Evolutionary conservation across 1,140 invertebrate genomes (phyloP).

Genomic region (Mercenaria mercenaria): DNA sequence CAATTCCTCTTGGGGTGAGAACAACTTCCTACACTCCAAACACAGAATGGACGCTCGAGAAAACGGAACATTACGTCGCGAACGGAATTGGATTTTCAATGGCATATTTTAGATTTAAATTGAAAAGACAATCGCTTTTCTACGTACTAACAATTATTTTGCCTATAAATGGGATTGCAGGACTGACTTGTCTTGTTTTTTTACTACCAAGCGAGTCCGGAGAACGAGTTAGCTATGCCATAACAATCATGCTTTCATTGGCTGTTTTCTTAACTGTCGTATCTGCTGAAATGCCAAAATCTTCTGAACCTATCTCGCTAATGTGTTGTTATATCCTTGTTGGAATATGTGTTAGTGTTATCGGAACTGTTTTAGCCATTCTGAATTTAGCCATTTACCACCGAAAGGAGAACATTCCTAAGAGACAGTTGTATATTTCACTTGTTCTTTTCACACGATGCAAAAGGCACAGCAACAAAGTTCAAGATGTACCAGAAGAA

Average conservation of each 20-base stretch:
- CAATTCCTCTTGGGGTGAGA: background rate
- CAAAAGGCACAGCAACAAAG: background rate
- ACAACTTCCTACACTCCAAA: background rate
- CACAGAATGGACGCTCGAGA: constrained; percentile 27
- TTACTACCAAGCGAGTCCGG: no score
- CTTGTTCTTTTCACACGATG: background rate
- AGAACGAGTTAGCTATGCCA: no score
- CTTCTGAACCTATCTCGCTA: background rate
- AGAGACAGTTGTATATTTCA: background rate
- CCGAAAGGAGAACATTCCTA: background rate
- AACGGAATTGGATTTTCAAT: background rate
- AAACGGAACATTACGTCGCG: background rate
- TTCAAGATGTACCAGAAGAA: background rate
- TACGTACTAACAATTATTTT: constrained; percentile 38
- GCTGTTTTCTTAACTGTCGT: constrained; percentile 10
- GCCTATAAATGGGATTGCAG: background rate
- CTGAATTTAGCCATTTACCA: constrained; percentile 25
- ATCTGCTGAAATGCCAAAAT: constrained; percentile 8
- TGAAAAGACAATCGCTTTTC: background rate
- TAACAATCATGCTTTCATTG: no score
- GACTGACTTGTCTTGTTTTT: background rate
- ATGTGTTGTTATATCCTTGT: constrained; percentile 18
- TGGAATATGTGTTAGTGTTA: background rate
- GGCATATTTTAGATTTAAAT: background rate
- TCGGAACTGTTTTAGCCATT: background rate